Percentiles rank a stretch among this genome's conserved stretches.
Conservation (phyloP, 2,113 vertebrate genomes). For the Genyomyrus donnyi region DNA sequence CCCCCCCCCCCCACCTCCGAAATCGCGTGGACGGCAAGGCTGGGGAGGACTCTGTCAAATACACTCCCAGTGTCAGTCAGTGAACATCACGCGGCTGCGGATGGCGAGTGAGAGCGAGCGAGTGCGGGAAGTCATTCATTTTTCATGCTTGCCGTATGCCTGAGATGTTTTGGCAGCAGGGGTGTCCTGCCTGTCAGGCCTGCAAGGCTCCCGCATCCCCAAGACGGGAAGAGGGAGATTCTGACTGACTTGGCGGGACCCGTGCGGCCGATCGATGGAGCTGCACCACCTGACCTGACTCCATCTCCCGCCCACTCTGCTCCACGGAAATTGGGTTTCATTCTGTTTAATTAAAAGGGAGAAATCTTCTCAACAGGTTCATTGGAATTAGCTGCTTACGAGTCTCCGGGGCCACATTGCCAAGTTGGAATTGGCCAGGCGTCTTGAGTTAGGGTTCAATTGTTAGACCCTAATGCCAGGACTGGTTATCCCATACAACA, state of each 20-base stretch:
- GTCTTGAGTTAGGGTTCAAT: neutral
- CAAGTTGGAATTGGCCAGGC: neutral
- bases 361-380: neutral
- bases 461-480: neutral
- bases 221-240: neutral
- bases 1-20: neutral
- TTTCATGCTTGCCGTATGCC: slow-evolving; percentile 2
- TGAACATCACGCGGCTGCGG: neutral
- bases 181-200: slow-evolving; percentile 3
- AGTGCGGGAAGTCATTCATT: slow-evolving; percentile 10
- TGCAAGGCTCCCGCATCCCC: neutral
- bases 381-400: neutral
- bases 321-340: neutral
- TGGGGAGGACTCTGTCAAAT: slow-evolving; percentile 8
- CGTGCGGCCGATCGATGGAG: neutral
- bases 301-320: neutral
- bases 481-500: neutral
- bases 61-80: neutral
- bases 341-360: neutral
- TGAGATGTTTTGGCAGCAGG: neutral
- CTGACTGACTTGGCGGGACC: neutral
- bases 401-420: neutral
- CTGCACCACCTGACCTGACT: neutral
- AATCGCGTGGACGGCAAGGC: neutral
- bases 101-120: neutral